Conservation (phyloP, 2,113 vertebrate species). For the Struthidea cinerea region DNA sequence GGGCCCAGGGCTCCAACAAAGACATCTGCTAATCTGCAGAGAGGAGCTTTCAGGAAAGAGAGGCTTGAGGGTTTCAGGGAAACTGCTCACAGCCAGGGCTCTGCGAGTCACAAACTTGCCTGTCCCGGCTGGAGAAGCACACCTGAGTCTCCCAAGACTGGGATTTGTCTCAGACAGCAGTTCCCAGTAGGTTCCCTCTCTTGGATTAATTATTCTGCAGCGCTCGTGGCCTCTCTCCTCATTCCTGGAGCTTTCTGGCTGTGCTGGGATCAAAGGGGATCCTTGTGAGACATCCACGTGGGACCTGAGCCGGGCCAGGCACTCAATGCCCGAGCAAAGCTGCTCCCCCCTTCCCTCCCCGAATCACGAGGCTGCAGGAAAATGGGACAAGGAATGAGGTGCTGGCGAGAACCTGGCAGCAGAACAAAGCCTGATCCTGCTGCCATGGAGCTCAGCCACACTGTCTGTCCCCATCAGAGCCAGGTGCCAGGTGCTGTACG, state of each 20-base stretch:
- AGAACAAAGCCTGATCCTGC: neutral
- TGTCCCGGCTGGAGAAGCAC: neutral
- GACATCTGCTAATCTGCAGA: neutral
- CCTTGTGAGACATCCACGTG: neutral
- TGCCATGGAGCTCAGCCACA: neutral
- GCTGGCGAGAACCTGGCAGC: neutral
- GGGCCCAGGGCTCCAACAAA: neutral
- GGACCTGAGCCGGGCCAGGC: neutral
- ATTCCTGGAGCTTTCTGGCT: neutral
- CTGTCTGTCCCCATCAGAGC: neutral
- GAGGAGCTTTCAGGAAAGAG: slow-evolving; percentile 16
- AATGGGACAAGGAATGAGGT: neutral
- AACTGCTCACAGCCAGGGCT: neutral
- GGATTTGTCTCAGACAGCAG: neutral
- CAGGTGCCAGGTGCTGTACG: neutral
- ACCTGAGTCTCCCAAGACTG: neutral
- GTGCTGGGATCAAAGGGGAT: neutral
- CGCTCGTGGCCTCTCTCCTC: neutral
- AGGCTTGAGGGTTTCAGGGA: neutral
- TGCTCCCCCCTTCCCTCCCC: neutral
- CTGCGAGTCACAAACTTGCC: neutral
- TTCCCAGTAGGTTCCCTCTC: neutral
- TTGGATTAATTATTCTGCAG: neutral
- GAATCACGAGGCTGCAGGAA: neutral
- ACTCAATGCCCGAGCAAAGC: accelerated